phyloP scores from a whole-genome alignment of 2,888 invertebrate species.

The Eupeodes luniger region DNA sequence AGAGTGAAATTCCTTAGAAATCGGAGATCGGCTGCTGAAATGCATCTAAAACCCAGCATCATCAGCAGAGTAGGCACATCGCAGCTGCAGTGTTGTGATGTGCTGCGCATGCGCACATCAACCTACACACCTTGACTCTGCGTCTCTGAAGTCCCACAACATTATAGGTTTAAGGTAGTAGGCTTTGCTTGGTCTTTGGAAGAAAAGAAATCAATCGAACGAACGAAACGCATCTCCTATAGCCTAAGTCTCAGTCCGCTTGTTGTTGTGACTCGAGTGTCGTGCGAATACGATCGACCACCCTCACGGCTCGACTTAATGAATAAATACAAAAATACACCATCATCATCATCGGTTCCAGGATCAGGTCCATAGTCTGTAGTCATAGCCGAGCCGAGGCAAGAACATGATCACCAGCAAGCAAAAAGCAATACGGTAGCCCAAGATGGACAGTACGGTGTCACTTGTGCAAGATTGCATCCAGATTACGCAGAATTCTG shows the following conservation, averaged over 20 bases:
- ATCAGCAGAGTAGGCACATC: background rate
- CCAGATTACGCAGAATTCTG: slow-evolving; percentile 75
- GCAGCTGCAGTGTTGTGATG: slow-evolving; percentile 8
- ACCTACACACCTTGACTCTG: slow-evolving; percentile 41
- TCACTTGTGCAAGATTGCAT: slow-evolving; percentile 68
- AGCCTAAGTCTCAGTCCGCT: slow-evolving; percentile 1
- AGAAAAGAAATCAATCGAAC: slow-evolving; percentile 71
- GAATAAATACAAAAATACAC: slow-evolving; percentile 40
- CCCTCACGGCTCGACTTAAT: slow-evolving; percentile 71
- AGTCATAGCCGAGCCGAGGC: background rate
- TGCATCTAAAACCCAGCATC: background rate
- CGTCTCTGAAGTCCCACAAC: background rate
- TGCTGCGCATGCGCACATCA: slow-evolving; percentile 46
- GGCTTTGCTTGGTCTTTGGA: background rate
- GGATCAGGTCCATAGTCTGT: background rate
- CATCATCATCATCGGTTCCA: slow-evolving; percentile 9
- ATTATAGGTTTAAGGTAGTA: background rate
- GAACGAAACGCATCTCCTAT: slow-evolving; percentile 53
- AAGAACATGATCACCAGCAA: slow-evolving; percentile 49
- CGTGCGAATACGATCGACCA: slow-evolving; percentile 71
- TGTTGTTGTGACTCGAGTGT: slow-evolving; percentile 56
- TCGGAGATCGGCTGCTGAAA: slow-evolving; percentile 48
- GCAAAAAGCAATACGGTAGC: slow-evolving; percentile 59
- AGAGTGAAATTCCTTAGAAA: slow-evolving; percentile 60
- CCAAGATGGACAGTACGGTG: slow-evolving; percentile 63